Base-by-base conservation (phyloP, 2,888 invertebrate genomes). In the Litoditis marina region DNA sequence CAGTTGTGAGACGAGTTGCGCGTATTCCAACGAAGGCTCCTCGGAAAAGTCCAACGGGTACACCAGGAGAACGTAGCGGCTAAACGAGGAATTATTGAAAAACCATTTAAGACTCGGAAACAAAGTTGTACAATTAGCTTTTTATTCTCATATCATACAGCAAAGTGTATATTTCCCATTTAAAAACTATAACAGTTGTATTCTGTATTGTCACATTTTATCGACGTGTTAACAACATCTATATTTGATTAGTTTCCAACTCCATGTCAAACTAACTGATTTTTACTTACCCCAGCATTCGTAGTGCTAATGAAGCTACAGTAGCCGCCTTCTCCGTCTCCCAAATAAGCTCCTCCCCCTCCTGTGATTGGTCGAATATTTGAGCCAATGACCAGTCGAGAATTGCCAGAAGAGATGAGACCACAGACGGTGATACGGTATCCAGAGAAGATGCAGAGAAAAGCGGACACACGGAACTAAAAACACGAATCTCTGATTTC, bases 371-470 rank as follows among this genome's bases (percentile, higher is more conserved):
- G n/a, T n/a, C n/a, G n/a, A n/a, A n/a, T n/a, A n/a, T n/a, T n/a
- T n/a, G n/a, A n/a, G n/a, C n/a, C n/a, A n/a, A n/a, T 11, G 55
- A 27, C 71, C 69, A 73, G 34, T 68, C 62, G 32, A 73, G 49
- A n/a, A 73, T 51, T 8, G 49, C 34, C 42, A 73, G 36, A 1
- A 73, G 58, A 47, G 66, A 58, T 25, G 58, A 57, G 31, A 71
- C 60, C 8, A 68, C 63, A 30, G 68, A 51, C 8, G 73, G 64
- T 8, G 68, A 60, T 53, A 60, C 66, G 49, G 64, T 60, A 32
- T 68, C 62, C 57, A 65, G 30, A 8, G 50, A 53, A 22, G 32
- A 42, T 22, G 63, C 62, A 4, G 65, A 63, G 56, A 71, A 71
- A 2, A 68, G 46, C 4, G 58, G 66, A 1, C 66, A 63, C 59